A percentile compares a stretch with the other conserved stretches of the same genome.
These are phyloP conservation scores for Gymnothorax reevesii DNA, from an alignment of 2,797 vertebrate genomes.

Conservation along the genomic window DNA sequence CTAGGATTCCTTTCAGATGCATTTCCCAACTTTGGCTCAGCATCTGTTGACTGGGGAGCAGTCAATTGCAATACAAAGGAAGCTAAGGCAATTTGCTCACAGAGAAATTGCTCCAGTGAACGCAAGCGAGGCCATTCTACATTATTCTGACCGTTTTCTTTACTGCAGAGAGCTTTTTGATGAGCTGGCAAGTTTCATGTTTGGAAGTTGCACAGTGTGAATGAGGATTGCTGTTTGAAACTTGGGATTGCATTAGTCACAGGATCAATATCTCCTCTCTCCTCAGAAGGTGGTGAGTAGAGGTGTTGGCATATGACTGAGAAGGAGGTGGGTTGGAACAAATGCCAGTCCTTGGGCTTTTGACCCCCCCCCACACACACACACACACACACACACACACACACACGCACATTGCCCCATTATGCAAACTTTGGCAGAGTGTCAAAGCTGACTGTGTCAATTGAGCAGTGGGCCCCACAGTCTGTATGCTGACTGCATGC, in stretches of 20 bases:
- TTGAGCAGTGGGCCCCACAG: not conserved
- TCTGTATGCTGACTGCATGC: not conserved
- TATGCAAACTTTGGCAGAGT: not conserved
- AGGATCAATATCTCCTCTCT: not conserved
- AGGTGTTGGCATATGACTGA: not conserved
- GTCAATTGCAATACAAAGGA: not conserved
- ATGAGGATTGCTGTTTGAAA: not conserved
- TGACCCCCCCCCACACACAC: not conserved
- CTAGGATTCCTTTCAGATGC: not conserved
- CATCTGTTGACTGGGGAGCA: not conserved
- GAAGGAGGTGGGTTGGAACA: not conserved
- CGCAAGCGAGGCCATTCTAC: not conserved
- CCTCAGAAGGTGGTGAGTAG: not conserved
- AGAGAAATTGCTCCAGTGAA: not conserved
- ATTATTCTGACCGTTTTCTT: not conserved
- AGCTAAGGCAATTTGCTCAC: not conserved
- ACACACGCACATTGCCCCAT: no score
- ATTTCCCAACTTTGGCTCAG: not conserved
- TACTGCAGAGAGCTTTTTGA: not conserved
- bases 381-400: not conserved
- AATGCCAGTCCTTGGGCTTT: not conserved
- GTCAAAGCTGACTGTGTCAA: not conserved
- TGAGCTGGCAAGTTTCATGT: not conserved
- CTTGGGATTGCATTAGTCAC: not conserved
- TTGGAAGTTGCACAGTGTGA: not conserved